Evolutionary conservation across 2,797 vertebrate genomes (phyloP).

Genomic region (Chromobotia macracanthus): DNA sequence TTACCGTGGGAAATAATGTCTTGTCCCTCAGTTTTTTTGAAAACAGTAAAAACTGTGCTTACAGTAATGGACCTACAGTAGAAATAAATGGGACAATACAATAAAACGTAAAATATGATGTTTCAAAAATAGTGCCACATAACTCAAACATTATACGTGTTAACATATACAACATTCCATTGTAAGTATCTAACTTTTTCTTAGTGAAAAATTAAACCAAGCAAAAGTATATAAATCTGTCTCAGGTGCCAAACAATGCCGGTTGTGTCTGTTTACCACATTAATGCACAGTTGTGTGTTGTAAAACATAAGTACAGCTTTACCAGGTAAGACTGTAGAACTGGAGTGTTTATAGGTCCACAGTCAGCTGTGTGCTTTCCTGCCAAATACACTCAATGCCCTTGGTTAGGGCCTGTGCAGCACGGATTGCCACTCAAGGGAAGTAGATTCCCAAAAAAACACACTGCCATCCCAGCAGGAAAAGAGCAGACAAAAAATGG

Average conservation of each 20-base stretch:
- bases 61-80: not conserved
- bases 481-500: not conserved
- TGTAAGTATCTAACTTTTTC: not conserved
- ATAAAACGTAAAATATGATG: not conserved
- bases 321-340: conserved; percentile 28
- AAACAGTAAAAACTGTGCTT: not conserved
- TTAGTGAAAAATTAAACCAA: not conserved
- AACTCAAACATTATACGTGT: not conserved
- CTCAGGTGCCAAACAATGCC: not conserved
- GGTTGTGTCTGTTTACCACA: not conserved
- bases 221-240: too few species aligned
- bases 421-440: conserved; percentile 6
- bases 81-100: not conserved
- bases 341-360: conserved; percentile 37
- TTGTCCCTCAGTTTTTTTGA: too few species aligned
- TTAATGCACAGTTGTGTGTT: not conserved
- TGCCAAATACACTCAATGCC: conserved; percentile 46
- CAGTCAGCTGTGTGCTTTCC: conserved; percentile 1
- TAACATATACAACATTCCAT: not conserved
- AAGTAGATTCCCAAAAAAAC: conserved; percentile 3
- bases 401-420: not conserved
- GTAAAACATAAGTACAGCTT: conserved; percentile 4
- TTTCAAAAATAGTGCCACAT: not conserved
- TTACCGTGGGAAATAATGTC: too few species aligned
- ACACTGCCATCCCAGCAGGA: conserved; percentile 17